Evolutionary conservation across 2,797 vertebrate species (phyloP), one percentile per base, ranked within the genome.

Genomic region (Sus cebifrons): DNA sequence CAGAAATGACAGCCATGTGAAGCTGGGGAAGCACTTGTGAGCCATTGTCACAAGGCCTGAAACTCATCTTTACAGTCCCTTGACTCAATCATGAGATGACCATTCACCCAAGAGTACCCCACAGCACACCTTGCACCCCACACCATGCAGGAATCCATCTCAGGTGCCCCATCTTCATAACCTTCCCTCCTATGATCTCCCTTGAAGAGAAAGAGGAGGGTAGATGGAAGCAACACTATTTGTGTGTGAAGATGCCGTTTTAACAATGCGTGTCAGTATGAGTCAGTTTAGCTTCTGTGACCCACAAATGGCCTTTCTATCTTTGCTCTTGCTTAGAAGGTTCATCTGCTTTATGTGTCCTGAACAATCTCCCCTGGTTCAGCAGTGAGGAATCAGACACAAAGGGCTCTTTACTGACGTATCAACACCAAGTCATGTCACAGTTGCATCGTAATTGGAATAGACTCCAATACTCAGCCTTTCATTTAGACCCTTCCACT

Each of bases 351-450:
- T 85, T 82, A 25, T 49, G 17, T 25, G 27, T 77, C 52, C 49
- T 68, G 32, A 64, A 74, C 70, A 85, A 86, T 68, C 58, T 90
- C 56, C 13, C 23, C 10, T 40, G 2, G 74, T 96, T 86, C 58
- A 70, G 75, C 40, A 49, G 52, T 79, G 60, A 95, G 25, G 25
- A 82, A 52, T 64, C 2, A 5, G 29, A 52, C 27, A 93, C 27
- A 56, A 84, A 68, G 49, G 73, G n/a, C 18, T 89, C 86, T 86
- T 85, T 73, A 74, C 32, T 82, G 86, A 58, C 68, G 68, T 89
- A 54, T 62, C 52, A 96, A 70, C 2, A 62, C 27, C 32, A 60
- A 67, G 52, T 86, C 49, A 91, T 64, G 4, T 71, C 40, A 68
- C 15, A 40, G 49, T 44, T 94, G 60, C 58, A 20, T 40, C 29